A percentile compares a stretch with the other conserved stretches of the same genome.
Conservation (phyloP, 2,797 vertebrate genomes). For the Selene dorsalis region DNA sequence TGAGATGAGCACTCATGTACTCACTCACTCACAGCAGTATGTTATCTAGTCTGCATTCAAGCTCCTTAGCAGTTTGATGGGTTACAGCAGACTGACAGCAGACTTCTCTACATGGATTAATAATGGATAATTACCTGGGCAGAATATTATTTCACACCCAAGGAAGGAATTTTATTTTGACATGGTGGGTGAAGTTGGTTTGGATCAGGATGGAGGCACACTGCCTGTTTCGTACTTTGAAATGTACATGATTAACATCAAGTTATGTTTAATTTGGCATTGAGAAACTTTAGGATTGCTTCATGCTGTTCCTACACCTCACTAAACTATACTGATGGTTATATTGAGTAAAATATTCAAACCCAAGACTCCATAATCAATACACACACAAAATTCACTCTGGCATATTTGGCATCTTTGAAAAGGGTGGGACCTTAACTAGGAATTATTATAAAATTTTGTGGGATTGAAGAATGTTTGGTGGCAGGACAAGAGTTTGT, state of each 20-base stretch:
- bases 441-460: background rate
- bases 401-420: background rate
- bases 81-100: no score
- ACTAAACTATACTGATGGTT: background rate
- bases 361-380: background rate
- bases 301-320: background rate
- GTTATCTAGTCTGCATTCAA: constrained; percentile 1
- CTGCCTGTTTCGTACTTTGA: background rate
- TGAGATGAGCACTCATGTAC: background rate
- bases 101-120: constrained; percentile 6
- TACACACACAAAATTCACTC: background rate
- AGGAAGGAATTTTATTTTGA: background rate
- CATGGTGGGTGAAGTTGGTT: background rate
- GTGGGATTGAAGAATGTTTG: background rate
- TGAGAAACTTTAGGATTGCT: background rate
- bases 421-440: background rate
- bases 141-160: background rate
- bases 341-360: background rate
- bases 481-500: background rate
- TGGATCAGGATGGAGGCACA: background rate
- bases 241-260: background rate
- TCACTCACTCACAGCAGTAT: background rate
- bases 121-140: background rate
- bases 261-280: background rate
- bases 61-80: background rate